These are phyloP conservation scores for Myotis findleyi DNA, from an alignment of 2,797 vertebrate genomes.

Conservation along the genomic window DNA sequence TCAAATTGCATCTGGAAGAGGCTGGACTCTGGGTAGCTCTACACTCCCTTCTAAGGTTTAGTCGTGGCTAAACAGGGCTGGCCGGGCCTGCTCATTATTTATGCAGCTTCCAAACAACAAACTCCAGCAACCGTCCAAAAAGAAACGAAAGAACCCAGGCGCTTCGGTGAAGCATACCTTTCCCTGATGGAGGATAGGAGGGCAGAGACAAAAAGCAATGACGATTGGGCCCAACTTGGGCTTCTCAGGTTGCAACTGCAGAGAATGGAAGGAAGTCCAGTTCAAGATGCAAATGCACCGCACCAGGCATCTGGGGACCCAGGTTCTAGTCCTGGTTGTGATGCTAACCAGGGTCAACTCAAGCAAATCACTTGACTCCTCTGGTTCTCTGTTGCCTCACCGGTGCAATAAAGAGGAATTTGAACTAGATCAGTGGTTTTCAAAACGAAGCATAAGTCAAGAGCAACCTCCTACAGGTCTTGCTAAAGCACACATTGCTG, in stretches of 20 bases:
- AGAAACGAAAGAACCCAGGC: constrained; percentile 55
- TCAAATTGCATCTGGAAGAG: constrained; percentile 78
- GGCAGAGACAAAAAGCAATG: constrained; percentile 62
- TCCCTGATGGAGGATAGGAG: constrained; percentile 71
- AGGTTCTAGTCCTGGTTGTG: neutral
- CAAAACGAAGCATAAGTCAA: neutral
- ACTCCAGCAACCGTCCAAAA: constrained; percentile 63
- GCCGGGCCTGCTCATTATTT: constrained; percentile 73
- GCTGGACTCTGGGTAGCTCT: constrained; percentile 64
- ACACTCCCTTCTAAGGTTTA: constrained; percentile 76
- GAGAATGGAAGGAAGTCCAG: constrained; percentile 58
- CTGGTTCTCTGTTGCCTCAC: neutral
- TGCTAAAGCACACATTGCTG: neutral
- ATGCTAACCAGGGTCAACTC: neutral
- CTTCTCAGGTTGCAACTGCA: constrained; percentile 31
- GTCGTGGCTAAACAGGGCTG: neutral
- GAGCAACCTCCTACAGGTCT: neutral
- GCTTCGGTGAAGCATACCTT: constrained; percentile 30
- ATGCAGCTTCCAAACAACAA: constrained; percentile 71
- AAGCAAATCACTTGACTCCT: neutral
- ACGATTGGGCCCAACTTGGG: neutral
- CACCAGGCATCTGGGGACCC: neutral
- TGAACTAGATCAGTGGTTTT: neutral
- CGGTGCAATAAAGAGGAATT: neutral
- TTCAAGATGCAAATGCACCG: neutral